Evolutionary conservation across 2,888 invertebrate genomes (phyloP).

Genomic region (Anoplius nigerrimus): DNA sequence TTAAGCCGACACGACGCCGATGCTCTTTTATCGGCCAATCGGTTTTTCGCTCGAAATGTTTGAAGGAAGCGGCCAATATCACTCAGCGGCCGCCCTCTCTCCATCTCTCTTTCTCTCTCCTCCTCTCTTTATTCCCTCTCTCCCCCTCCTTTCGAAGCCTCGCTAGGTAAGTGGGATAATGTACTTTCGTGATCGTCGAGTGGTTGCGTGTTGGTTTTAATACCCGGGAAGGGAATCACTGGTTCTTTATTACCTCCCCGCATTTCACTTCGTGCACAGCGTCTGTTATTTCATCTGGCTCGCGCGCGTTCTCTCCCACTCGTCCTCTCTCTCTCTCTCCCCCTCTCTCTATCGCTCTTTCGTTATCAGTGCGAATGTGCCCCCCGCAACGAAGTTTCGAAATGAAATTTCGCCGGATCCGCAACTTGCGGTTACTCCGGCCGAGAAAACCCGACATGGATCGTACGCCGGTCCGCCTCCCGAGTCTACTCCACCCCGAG

Average conservation of each 20-base stretch:
- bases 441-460: not conserved
- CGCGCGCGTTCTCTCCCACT: conserved; percentile 38
- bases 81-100: not conserved
- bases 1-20: no score
- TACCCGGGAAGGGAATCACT: conserved; percentile 42
- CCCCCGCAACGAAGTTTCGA: conserved; percentile 23
- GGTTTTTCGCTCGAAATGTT: no score
- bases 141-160: not conserved
- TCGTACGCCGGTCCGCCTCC: not conserved
- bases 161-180: conserved; percentile 17
- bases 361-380: conserved; percentile 37
- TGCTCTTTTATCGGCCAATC: no score
- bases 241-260: conserved; percentile 41
- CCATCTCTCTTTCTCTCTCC: not conserved
- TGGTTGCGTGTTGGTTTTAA: conserved; percentile 49
- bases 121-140: not conserved
- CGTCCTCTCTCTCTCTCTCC: no score
- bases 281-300: conserved; percentile 39
- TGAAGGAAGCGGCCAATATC: no score
- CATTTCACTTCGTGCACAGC: conserved; percentile 20
- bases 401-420: conserved; percentile 31
- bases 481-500: not conserved
- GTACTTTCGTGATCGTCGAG: conserved; percentile 39
- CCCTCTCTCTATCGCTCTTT: no score
- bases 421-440: conserved; percentile 12